Base-by-base conservation (phyloP, 1,140 invertebrate genomes). In the Drosophila miranda region DNA sequence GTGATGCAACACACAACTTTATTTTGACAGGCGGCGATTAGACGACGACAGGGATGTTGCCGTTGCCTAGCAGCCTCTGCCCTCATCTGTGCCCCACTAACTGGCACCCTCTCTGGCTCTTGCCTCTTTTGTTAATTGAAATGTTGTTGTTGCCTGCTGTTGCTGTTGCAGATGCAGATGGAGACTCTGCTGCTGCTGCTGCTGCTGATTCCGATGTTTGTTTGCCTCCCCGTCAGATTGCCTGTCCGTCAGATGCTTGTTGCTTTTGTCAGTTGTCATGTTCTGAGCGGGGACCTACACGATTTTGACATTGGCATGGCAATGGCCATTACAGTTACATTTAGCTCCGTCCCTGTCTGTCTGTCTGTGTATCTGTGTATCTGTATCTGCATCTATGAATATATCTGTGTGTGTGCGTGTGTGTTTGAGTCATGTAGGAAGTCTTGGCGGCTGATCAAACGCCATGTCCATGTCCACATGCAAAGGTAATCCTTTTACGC, bases 11-110 rank as follows among this genome's bases (percentile, higher is more conserved):
- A 64, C 43, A 30, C 28, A 84, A 57, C 72, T 80, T 56, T 84
- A 78, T 84, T 84, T 84, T 86, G 80, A 86, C 80, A 84, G 81
- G 77, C 80, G 68, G 63, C 73, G 80, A 84, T 86, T 84, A 81
- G 77, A 80, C 50, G 58, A 38, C 30, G 70, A 63, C 59, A 34
- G 41, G 30, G 30, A 16, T 52, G 14, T 44, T 34, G 11, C 66
- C 30, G 23, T 42, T 14, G 21, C 13, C 30, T 11, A 16, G 19
- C n/a, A 5, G 45, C 54, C 8, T n/a, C 34, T 21, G 34, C 21
- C 45, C 28, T 19, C 14, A 9, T 30, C 34, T 19, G 48, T 30
- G 19, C 19, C 54, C 30, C 30, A 48, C 53, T 13, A 38, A 38
- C 34, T 38, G 11, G 34, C 34, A 38, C 34, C 34, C 34, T 38